Evolutionary conservation across 2,113 vertebrate species (phyloP).

Genomic region (Butastur rufipennis): DNA sequence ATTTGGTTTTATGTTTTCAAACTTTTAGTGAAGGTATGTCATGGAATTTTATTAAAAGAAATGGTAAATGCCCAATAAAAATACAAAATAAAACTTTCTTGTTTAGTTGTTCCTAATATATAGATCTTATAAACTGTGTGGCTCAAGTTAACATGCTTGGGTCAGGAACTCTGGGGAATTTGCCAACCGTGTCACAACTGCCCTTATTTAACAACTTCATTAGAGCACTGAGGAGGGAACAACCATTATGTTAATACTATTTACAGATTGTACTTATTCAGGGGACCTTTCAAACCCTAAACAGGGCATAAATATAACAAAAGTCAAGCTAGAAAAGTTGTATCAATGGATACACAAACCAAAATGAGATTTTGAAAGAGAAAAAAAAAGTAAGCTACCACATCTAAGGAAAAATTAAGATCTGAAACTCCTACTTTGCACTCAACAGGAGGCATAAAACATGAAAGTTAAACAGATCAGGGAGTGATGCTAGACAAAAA

Average conservation of each 20-base stretch:
- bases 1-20: neutral
- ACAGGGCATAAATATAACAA: neutral
- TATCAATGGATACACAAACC: neutral
- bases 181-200: neutral
- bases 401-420: neutral
- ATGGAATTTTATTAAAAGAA: neutral
- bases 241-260: neutral
- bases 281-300: neutral
- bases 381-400: neutral
- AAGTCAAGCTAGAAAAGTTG: neutral
- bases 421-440: neutral
- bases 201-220: neutral
- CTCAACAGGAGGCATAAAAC: neutral
- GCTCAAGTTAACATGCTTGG: accelerated
- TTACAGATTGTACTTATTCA: neutral
- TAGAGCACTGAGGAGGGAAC: neutral
- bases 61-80: neutral
- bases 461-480: neutral
- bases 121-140: neutral
- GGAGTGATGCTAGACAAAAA: neutral
- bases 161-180: neutral
- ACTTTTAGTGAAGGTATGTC: neutral
- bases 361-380: neutral
- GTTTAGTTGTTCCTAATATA: neutral
- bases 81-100: neutral